These are phyloP conservation scores for Chionomys nivalis DNA, from an alignment of 2,113 vertebrate species.

Conservation along the genomic window DNA sequence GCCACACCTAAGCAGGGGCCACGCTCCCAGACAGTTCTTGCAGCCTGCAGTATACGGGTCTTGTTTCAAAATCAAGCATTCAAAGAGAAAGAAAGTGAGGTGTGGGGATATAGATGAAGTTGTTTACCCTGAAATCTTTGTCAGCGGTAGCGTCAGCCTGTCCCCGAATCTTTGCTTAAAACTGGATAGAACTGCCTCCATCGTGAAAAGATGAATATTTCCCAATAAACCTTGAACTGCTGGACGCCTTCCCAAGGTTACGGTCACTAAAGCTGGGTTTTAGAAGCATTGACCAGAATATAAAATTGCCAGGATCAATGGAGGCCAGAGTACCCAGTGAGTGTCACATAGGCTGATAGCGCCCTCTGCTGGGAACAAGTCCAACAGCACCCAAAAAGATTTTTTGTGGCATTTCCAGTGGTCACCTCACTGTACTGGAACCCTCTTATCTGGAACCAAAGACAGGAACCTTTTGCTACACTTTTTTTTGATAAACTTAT, in stretches of 20 bases:
- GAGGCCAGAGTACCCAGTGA: not conserved
- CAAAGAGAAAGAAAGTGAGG: conserved; percentile 52
- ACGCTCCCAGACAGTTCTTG: not conserved
- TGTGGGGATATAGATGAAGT: conserved; percentile 37
- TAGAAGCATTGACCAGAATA: conserved; percentile 46
- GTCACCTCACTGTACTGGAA: fast-evolving
- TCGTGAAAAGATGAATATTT: conserved; percentile 42
- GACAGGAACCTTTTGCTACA: not conserved
- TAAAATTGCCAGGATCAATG: conserved; percentile 50
- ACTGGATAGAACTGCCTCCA: conserved; percentile 10
- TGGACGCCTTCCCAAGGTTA: conserved; percentile 23
- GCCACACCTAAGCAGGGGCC: not conserved
- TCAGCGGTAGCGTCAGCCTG: conserved; percentile 57
- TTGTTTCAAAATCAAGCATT: conserved; percentile 72
- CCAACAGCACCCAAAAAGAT: not conserved
- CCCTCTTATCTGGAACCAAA: not conserved
- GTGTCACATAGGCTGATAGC: conserved; percentile 13
- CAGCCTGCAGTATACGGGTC: conserved; percentile 52
- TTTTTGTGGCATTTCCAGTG: not conserved
- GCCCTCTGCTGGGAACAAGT: conserved; percentile 63
- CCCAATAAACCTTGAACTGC: conserved; percentile 38
- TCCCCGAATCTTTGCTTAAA: conserved; percentile 54
- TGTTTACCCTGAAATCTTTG: conserved; percentile 62
- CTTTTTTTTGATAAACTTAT: not conserved
- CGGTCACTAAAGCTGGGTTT: conserved; percentile 40